Evolutionary conservation across 2,888 invertebrate species (phyloP), one percentile per base, ranked within the genome.

Genomic region (Caenorhabditis sinica): DNA sequence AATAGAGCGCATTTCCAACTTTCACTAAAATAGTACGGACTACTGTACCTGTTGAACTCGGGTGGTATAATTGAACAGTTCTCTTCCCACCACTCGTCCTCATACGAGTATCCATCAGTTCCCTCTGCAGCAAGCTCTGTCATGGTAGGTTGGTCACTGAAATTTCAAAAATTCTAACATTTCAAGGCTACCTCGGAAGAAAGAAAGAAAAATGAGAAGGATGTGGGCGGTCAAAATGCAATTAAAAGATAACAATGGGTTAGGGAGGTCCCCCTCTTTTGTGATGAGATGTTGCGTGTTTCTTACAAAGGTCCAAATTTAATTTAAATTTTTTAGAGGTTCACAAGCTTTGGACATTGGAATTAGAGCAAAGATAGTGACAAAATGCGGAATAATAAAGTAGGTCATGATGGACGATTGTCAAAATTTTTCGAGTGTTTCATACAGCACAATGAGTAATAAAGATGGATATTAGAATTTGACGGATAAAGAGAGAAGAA

Each of bases 31-130:
- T 11, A 2, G 40, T 5, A n/a, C 74, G 11, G n/a, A 11, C 13
- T 40, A 11, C 40, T 40, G 40, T 40, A 84, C 74, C 91, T 86
- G 53, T 87, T 80, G 9, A 82, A 72, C 79, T 91, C 91, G 40
- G 91, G 91, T 17, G 89, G 88, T 36, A 90, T 90, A 56, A 90
- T 87, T 1, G 87, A 85, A 43, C 90, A 90, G 72, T 89, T 88
- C 65, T 83, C 86, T 53, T 86, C 85, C 90, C 89, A 90, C 87
- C 88, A 90, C 56, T 87, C 87, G 56, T 89, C 83, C 68, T 83
- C 86, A 20, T 83, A 79, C 13, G 79, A 77, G 40, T 56, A 56
- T 8, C 53, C 69, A 53, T 74, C 74, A 8, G 63, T 36, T 20
- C 2, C 25, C 36, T 43, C 49, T 9, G 23, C 36, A 17, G 13